phyloP scores from a whole-genome alignment of 2,888 invertebrate genomes.

The Eulithis prunata region DNA sequence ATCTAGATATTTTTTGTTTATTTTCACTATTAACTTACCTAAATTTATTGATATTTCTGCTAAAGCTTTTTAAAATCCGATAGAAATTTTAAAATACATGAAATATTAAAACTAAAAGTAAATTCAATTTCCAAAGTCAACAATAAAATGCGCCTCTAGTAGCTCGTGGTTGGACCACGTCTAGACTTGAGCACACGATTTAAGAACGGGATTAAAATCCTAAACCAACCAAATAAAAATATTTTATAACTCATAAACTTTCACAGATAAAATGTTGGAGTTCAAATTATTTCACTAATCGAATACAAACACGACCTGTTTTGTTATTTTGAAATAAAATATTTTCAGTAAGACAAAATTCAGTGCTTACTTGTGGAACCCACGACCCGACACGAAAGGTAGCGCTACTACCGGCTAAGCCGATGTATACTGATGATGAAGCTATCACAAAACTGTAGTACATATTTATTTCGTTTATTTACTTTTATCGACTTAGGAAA shows the following conservation, averaged over 20 bases:
- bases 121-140: constrained; percentile 36
- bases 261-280: constrained; percentile 9
- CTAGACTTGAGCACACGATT: constrained; percentile 50
- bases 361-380: too few species aligned
- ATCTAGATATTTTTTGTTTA: too few species aligned
- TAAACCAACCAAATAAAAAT: constrained; percentile 41
- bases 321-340: not conserved
- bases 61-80: too few species aligned
- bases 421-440: too few species aligned
- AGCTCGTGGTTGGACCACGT: constrained; percentile 37
- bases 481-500: too few species aligned
- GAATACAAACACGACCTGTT: constrained; percentile 8
- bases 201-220: constrained; percentile 44
- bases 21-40: too few species aligned
- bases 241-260: constrained; percentile 38
- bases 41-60: too few species aligned
- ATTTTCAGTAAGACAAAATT: too few species aligned
- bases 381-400: too few species aligned
- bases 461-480: too few species aligned
- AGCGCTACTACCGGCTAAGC: too few species aligned
- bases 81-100: not conserved
- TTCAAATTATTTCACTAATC: constrained; percentile 11
- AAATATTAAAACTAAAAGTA: constrained; percentile 4
- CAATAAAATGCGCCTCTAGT: constrained; percentile 34
- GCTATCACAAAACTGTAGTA: too few species aligned